Evolutionary conservation across 92 coral and sea anemone genomes (phyloP), one percentile per base, ranked within the genome.

Genomic region (Porites divaricata): DNA sequence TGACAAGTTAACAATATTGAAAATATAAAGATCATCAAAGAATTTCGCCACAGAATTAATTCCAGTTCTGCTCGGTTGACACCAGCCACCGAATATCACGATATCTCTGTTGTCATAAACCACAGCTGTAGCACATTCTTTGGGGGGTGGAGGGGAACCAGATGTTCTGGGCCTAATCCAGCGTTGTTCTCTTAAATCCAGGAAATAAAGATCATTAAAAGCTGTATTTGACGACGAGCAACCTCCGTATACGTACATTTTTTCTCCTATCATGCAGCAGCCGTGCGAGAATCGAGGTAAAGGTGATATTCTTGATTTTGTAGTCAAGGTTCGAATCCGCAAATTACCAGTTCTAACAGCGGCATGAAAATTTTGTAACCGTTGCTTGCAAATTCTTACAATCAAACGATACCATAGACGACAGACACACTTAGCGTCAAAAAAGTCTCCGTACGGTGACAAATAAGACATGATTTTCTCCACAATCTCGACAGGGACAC

Each of bases 221-320:
- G 95, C 99, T 17, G 98, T 96, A 77, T 96, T 96, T 7, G 99
- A 90, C 2, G 99, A 86, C 23, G 99, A 96, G 74, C 98, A 94
- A 1, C 99, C 99, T 22, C 99, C 99, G 83, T 90, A 94, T 81
- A 96, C 73, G 70, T 93, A 96, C 96, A 96, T 87, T 54, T 92
- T 89, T n/a, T 85, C 89, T 22, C 81, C 93, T 68, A 93, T 66
- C 2, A 87, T 92, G 76, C 99, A 96, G 69, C 96, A 92, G 25
- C 96, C 85, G 70, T 96, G 99, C 57, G 99, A 96, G 58, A 95
- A 96, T 26, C 99, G 92, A 9, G 96, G 95, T 3, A 87, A 78
- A 74, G 99, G 96, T 20, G 86, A 85, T 22, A 89, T 58, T 49
- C 98, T 88, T 0, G 96, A 90, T 67, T 79, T 88, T 62, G 81